Evolutionary conservation across 2,113 vertebrate species (phyloP).

Genomic region (Colossoma macropomum): DNA sequence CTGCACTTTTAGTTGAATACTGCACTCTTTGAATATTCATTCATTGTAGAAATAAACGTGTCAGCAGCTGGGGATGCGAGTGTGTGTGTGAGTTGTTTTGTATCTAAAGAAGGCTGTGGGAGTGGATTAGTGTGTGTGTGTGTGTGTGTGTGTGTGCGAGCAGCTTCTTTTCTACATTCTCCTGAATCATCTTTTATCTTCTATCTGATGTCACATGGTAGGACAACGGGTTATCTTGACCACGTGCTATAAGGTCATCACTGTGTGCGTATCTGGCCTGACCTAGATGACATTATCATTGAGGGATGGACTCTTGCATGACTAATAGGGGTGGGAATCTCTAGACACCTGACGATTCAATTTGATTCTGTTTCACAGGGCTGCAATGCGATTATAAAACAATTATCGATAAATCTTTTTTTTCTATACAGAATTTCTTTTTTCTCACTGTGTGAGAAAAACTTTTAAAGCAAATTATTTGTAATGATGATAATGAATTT

Average conservation of each 20-base stretch:
- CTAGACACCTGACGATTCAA: too few relatives aligned
- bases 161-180: not conserved
- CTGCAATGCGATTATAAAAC: too few relatives aligned
- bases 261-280: not conserved
- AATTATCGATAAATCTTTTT: too few relatives aligned
- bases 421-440: too few relatives aligned
- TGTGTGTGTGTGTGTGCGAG: not conserved
- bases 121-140: conserved; percentile 9
- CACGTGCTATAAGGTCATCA: not conserved
- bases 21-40: conserved; percentile 13
- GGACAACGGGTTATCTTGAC: not conserved
- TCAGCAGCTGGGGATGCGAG: conserved; percentile 5
- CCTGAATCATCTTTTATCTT: conserved; percentile 4
- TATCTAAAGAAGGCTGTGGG: not conserved
- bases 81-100: not conserved
- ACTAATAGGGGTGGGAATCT: too few relatives aligned
- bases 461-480: too few relatives aligned
- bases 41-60: not conserved
- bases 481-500: too few relatives aligned
- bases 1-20: not conserved
- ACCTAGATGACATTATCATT: not conserved
- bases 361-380: too few relatives aligned
- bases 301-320: not conserved
- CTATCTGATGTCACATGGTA: not conserved
- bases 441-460: too few relatives aligned